Conservation (phyloP, 1,140 invertebrate species). For the Andrena cerasifolii region DNA sequence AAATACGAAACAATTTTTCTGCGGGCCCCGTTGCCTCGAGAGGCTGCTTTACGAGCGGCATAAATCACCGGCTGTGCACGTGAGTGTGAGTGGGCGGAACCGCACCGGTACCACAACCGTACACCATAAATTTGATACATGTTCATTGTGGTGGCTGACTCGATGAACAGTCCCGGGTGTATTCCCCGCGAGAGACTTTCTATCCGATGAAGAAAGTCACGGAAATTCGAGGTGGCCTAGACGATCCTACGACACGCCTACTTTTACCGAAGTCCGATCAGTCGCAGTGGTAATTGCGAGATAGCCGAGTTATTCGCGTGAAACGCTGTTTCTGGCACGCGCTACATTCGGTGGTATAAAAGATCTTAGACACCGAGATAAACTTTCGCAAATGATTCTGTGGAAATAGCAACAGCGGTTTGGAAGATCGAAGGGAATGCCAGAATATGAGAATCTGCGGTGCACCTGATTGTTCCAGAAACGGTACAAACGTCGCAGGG, state of each 20-base stretch:
- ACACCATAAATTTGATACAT: slow-evolving; percentile 73
- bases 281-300: too few species aligned
- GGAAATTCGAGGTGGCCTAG: neutral
- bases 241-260: neutral
- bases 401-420: too few species aligned
- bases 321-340: too few species aligned
- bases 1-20: slow-evolving; percentile 64
- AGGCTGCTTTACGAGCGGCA: slow-evolving; percentile 67
- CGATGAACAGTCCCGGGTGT: slow-evolving; percentile 39
- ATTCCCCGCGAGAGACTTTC: slow-evolving; percentile 21
- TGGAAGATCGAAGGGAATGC: too few species aligned
- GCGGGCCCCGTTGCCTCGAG: slow-evolving; percentile 29
- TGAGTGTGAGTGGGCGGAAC: slow-evolving; percentile 73
- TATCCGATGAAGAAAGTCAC: neutral
- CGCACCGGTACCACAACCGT: slow-evolving; percentile 60
- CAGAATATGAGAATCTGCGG: too few species aligned
- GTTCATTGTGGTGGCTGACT: slow-evolving; percentile 66
- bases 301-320: too few species aligned
- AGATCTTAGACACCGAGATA: too few species aligned
- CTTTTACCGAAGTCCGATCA: too few species aligned
- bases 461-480: too few species aligned
- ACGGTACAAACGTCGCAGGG: neutral
- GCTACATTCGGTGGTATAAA: too few species aligned
- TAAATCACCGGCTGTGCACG: slow-evolving; percentile 66
- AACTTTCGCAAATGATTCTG: too few species aligned